Evolutionary conservation across 2,888 invertebrate species (phyloP), one percentile per base, ranked within the genome.

Genomic region (Tuberolachnus salignus): DNA sequence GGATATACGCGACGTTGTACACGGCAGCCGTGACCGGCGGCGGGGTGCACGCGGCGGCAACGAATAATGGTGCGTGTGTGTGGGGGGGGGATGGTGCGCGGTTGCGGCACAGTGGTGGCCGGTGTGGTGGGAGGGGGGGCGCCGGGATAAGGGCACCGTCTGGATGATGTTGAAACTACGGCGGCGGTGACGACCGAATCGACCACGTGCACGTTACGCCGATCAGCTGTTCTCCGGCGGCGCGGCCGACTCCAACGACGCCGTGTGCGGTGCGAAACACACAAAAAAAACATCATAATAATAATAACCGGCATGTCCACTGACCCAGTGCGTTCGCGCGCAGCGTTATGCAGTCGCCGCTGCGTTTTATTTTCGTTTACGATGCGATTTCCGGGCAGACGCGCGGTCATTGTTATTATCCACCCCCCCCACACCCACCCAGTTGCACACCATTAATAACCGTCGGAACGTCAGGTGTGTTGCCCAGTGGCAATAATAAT

Each of bases 121-220:
- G 11, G 0, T 3, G n/a, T 1, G 49, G 11, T 19, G 34, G 49
- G 23, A 2, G 6, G 57, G 23, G 14, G 11, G n/a, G 46, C 1
- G 10, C 16, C 16, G 46, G 53, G 42, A 10, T 11, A 6, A 16
- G 55, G 57, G 57, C 73, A 74, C 53, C 73, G 74, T 74, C 53
- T 64, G 23, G 55, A 73, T 42, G 49, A 4, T 34, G 34, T 59
- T 67, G n/a, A 34, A 63, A 63, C 19, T 66, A 46, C 51, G 19
- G 46, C 21, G 44, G 46, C 55, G 55, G n/a, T n/a, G 55, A 46
- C 55, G 55, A 57, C 49, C 10, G 49, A 66, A 67, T 78, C 75
- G 67, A 78, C 75, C 75, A 78, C 75, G 75, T 78, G 75, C 75
- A 78, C 49, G n/a, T 67, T 44, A 21, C 0, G 46, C 64, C 75